Evolutionary conservation across 2,888 invertebrate species (phyloP).

Genomic region (Euspilapteryx auroguttella): DNA sequence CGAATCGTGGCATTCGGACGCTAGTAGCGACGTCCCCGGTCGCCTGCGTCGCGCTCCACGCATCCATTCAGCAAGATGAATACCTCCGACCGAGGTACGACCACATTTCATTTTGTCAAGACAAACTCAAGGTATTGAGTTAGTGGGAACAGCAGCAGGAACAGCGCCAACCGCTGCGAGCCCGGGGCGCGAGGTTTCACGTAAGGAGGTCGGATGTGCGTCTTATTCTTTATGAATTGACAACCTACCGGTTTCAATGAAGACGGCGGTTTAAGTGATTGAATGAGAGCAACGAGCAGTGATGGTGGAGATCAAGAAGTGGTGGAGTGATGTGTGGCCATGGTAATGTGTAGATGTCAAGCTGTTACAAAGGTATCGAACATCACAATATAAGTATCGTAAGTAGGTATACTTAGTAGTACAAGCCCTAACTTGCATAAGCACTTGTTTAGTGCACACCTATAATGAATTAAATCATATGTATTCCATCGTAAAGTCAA

Average conservation of each 20-base stretch:
- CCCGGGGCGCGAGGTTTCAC: slow-evolving; percentile 20
- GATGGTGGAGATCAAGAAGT: slow-evolving; percentile 14
- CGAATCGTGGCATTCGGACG: slow-evolving; percentile 49
- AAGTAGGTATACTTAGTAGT: too few species aligned
- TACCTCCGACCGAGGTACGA: slow-evolving; percentile 47
- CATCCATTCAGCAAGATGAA: slow-evolving; percentile 36
- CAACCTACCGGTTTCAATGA: slow-evolving; percentile 34
- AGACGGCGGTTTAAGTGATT: slow-evolving; percentile 25
- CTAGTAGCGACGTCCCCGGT: slow-evolving; percentile 50
- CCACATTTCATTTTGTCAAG: slow-evolving; percentile 18
- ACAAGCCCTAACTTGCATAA: too few species aligned
- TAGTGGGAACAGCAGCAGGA: slow-evolving; percentile 11
- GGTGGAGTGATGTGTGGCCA: too few species aligned
- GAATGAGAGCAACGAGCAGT: slow-evolving; percentile 24
- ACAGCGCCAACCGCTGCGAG: slow-evolving; percentile 10
- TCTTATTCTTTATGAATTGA: slow-evolving; percentile 32
- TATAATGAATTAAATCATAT: too few species aligned
- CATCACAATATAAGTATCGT: too few species aligned
- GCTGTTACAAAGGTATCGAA: too few species aligned
- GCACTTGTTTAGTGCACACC: too few species aligned
- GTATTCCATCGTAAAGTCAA: too few species aligned
- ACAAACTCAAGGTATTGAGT: slow-evolving; percentile 5
- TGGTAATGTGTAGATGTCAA: too few species aligned
- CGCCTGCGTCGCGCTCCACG: slow-evolving; percentile 36
- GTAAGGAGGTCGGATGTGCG: slow-evolving; percentile 41